phyloP scores from a whole-genome alignment of 1,140 invertebrate genomes.

The Drosophila sturtevanti region DNA sequence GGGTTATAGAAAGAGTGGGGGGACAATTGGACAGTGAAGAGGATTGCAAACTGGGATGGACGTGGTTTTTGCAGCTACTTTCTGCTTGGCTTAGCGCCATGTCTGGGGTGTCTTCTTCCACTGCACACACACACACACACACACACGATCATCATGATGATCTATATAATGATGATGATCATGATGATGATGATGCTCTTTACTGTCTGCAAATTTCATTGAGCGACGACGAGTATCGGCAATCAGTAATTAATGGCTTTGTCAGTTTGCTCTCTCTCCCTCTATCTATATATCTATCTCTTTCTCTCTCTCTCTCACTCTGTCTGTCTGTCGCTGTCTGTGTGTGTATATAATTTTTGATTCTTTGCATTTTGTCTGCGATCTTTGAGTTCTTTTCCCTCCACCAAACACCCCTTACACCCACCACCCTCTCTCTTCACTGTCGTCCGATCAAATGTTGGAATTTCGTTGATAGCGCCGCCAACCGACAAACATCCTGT shows the following conservation, averaged over 20 bases:
- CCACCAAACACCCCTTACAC: slow-evolving; percentile 9
- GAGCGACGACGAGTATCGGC: slow-evolving; percentile 65
- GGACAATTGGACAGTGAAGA: too few species aligned
- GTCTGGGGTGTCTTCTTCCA: slow-evolving; percentile 49
- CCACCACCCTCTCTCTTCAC: slow-evolving; percentile 2
- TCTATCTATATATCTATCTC: background rate
- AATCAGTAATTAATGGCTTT: slow-evolving; percentile 80
- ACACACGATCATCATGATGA: background rate
- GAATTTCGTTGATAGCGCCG: slow-evolving; percentile 78
- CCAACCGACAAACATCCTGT: slow-evolving; percentile 72
- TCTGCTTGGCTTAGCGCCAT: slow-evolving; percentile 73
- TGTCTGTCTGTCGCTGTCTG: slow-evolving; percentile 36
- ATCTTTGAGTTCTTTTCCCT: slow-evolving; percentile 42
- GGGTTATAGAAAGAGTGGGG: too few species aligned
- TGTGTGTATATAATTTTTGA: slow-evolving; percentile 64
- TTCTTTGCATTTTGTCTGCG: slow-evolving; percentile 77
- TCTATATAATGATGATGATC: background rate
- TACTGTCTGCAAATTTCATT: slow-evolving; percentile 56
- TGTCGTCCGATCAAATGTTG: slow-evolving; percentile 65
- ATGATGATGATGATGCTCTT: background rate
- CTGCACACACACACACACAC: slow-evolving; percentile 16
- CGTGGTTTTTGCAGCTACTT: slow-evolving; percentile 31
- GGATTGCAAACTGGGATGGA: background rate
- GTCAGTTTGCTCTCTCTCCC: slow-evolving; percentile 37
- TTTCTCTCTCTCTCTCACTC: background rate